These are phyloP conservation scores for Neria commutata DNA, from an alignment of 2,888 invertebrate species.

Conservation along the genomic window DNA sequence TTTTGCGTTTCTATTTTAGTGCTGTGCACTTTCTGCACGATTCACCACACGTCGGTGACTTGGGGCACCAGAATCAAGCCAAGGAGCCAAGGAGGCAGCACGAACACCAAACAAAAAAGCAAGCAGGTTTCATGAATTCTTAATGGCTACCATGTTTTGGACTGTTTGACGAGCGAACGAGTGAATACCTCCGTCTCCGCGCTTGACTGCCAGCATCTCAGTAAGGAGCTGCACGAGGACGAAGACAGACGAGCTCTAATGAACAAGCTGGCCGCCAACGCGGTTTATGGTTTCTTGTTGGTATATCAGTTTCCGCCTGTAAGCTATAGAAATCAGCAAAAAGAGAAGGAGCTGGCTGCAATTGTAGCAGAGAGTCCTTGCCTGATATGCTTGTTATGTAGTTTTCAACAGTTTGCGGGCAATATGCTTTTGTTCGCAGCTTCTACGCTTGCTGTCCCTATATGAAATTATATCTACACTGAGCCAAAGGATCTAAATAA, in stretches of 20 bases:
- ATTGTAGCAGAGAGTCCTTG: neutral
- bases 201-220: too few relatives aligned
- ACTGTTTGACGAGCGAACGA: too few relatives aligned
- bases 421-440: neutral
- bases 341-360: too few relatives aligned
- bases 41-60: slow-evolving; percentile 13
- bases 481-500: too few relatives aligned
- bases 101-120: neutral
- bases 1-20: slow-evolving; percentile 24
- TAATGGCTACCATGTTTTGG: neutral
- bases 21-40: slow-evolving; percentile 22
- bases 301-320: neutral
- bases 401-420: slow-evolving; percentile 7
- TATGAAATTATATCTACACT: too few relatives aligned
- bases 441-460: too few relatives aligned
- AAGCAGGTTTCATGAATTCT: neutral
- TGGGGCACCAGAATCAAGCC: too few relatives aligned
- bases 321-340: too few relatives aligned
- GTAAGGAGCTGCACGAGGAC: neutral
- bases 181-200: too few relatives aligned
- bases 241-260: neutral
- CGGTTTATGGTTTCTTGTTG: neutral
- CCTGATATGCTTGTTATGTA: neutral
- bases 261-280: neutral
- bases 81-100: neutral